These are phyloP conservation scores for Omphaloscelis lunosa DNA, from an alignment of 2,888 invertebrate genomes.

Conservation along the genomic window DNA sequence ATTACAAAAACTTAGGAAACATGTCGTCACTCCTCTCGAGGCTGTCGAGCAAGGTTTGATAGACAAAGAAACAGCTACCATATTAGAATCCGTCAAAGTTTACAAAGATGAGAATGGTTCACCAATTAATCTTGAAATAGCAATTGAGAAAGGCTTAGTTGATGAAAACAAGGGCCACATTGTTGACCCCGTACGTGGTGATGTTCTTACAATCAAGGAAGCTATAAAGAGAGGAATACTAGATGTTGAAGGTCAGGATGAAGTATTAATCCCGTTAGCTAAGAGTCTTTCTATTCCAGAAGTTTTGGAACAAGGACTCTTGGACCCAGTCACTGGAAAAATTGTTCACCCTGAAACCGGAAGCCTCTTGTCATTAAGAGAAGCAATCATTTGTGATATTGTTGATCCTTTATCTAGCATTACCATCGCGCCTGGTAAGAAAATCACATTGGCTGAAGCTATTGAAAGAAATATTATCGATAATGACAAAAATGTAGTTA, in stretches of 20 bases:
- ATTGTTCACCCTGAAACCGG: slow-evolving; percentile 97
- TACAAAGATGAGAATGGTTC: slow-evolving; percentile 91
- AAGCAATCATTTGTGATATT: slow-evolving; percentile 97
- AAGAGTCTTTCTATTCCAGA: slow-evolving; percentile 95
- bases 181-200: slow-evolving; percentile 95
- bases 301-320: slow-evolving; percentile 95
- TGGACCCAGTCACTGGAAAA: slow-evolving; percentile 93
- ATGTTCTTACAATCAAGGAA: slow-evolving; percentile 94
- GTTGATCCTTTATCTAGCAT: slow-evolving; percentile 95
- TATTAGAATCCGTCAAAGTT: slow-evolving; percentile 91
- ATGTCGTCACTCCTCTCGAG: slow-evolving; percentile 93
- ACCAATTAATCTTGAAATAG: slow-evolving; percentile 93
- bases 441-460: slow-evolving; percentile 94
- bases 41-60: slow-evolving; percentile 95
- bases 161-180: slow-evolving; percentile 94
- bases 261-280: slow-evolving; percentile 94
- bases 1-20: slow-evolving; percentile 95
- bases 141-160: slow-evolving; percentile 93
- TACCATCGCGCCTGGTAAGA: slow-evolving; percentile 91
- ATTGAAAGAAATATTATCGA: slow-evolving; percentile 93
- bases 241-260: slow-evolving; percentile 94
- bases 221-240: slow-evolving; percentile 96
- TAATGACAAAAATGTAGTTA: slow-evolving; percentile 92
- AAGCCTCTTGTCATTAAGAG: slow-evolving; percentile 93
- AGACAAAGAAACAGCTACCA: slow-evolving; percentile 93